Percentiles rank a stretch among this genome's conserved stretches.
Conservation (phyloP, 37 sponge, comb jelly and placozoan genomes). For the Aplysina aerophoba region DNA sequence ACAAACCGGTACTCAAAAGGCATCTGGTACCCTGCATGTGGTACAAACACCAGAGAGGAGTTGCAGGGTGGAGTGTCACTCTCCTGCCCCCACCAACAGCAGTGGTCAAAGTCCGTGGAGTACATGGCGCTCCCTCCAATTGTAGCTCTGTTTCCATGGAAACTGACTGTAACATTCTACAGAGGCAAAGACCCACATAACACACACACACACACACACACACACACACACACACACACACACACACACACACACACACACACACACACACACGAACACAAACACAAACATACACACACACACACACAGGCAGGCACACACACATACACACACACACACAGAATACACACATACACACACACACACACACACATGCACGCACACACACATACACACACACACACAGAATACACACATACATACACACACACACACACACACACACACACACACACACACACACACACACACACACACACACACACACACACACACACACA, state of each 20-base stretch:
- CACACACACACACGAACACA: too few species aligned
- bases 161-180: background rate
- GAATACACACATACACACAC: too few species aligned
- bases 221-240: too few species aligned
- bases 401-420: background rate
- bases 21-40: too few species aligned
- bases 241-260: too few species aligned
- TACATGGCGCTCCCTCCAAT: background rate
- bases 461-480: constrained; percentile 24
- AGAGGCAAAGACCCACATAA: background rate
- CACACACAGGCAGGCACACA: too few species aligned
- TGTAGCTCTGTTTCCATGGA: background rate
- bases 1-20: background rate
- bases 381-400: too few species aligned
- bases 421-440: constrained; percentile 25
- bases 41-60: too few species aligned
- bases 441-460: constrained; percentile 27
- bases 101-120: background rate
- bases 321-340: too few species aligned
- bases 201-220: too few species aligned
- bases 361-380: too few species aligned
- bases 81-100: background rate
- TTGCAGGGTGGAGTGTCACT: background rate
- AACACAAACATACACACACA: too few species aligned
- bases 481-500: constrained; percentile 30